A percentile compares a stretch with the other conserved stretches of the same genome.
These are phyloP conservation scores for Paedocypris micromegethes DNA, from an alignment of 2,797 vertebrate species.

Conservation along the genomic window DNA sequence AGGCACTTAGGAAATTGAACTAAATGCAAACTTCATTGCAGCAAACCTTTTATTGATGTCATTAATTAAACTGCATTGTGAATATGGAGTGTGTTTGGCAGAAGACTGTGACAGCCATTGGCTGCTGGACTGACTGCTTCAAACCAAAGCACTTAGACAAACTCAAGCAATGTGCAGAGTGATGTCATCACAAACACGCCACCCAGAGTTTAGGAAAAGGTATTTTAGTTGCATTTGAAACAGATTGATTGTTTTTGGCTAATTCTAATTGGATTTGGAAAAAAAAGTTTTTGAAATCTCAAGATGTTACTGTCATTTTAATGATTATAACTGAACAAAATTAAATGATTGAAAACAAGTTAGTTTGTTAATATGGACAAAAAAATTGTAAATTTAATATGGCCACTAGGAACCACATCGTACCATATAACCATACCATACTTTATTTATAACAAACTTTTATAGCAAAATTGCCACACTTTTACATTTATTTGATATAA, in stretches of 20 bases:
- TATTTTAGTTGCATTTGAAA: slow-evolving; percentile 5
- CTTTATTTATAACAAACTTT: too few relatives aligned
- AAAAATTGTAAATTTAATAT: too few relatives aligned
- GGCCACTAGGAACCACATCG: too few relatives aligned
- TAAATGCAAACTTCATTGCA: slow-evolving; percentile 54
- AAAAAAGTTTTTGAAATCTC: too few relatives aligned
- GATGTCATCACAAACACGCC: slow-evolving; percentile 36
- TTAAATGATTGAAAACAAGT: too few relatives aligned
- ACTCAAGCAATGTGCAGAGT: slow-evolving; percentile 21
- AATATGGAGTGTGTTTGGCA: slow-evolving; percentile 52
- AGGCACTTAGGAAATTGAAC: slow-evolving; percentile 59
- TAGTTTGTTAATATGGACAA: too few relatives aligned
- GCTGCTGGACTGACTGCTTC: slow-evolving; percentile 26
- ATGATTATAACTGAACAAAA: too few relatives aligned
- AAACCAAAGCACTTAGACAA: slow-evolving; percentile 33
- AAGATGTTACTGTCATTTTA: too few relatives aligned
- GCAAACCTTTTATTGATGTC: slow-evolving; percentile 54
- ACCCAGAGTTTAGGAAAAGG: slow-evolving; percentile 40
- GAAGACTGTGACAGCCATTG: slow-evolving; percentile 41
- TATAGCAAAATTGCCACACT: too few relatives aligned
- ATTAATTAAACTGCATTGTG: slow-evolving; percentile 57
- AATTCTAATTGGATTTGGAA: too few relatives aligned
- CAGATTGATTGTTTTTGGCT: background rate
- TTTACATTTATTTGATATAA: too few relatives aligned
- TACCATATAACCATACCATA: too few relatives aligned